Conservation (phyloP, 2,888 invertebrate genomes). For the Ectobius pallidus region DNA sequence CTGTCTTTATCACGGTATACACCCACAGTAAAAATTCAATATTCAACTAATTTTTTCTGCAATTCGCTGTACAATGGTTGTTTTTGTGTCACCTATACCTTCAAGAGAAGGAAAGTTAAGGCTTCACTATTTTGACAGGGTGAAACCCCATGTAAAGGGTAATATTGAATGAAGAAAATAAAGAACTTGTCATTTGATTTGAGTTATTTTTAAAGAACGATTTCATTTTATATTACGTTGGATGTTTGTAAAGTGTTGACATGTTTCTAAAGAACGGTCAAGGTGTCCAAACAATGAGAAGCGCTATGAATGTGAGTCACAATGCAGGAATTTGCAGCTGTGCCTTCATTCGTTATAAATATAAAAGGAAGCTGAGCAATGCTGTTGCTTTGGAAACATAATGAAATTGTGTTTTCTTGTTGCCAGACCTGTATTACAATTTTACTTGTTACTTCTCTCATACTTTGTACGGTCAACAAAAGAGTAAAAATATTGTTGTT, state of each 20-base stretch:
- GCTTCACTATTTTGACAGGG: too few relatives aligned
- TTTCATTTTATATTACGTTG: background rate
- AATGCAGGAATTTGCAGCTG: conserved; percentile 18
- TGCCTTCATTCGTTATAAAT: conserved; percentile 7
- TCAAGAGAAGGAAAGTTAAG: too few relatives aligned
- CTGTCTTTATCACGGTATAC: too few relatives aligned
- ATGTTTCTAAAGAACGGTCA: background rate
- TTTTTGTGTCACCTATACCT: too few relatives aligned
- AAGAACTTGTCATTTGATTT: too few relatives aligned
- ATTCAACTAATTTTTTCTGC: too few relatives aligned
- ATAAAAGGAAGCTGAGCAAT: conserved; percentile 22
- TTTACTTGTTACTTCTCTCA: background rate
- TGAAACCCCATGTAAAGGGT: too few relatives aligned
- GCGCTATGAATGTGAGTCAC: background rate
- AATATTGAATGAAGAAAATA: too few relatives aligned
- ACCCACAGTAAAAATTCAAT: too few relatives aligned
- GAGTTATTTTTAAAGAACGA: too few relatives aligned
- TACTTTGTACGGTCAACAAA: background rate
- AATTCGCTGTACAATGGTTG: too few relatives aligned
- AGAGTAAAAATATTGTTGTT: too few relatives aligned
- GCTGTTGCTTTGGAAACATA: conserved; percentile 10
- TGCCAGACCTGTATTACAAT: background rate
- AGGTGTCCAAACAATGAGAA: conserved; percentile 8
- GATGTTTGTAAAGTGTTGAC: background rate
- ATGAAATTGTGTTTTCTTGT: background rate